phyloP scores from a whole-genome alignment of 2,888 invertebrate genomes.

The Agriopis marginaria region DNA sequence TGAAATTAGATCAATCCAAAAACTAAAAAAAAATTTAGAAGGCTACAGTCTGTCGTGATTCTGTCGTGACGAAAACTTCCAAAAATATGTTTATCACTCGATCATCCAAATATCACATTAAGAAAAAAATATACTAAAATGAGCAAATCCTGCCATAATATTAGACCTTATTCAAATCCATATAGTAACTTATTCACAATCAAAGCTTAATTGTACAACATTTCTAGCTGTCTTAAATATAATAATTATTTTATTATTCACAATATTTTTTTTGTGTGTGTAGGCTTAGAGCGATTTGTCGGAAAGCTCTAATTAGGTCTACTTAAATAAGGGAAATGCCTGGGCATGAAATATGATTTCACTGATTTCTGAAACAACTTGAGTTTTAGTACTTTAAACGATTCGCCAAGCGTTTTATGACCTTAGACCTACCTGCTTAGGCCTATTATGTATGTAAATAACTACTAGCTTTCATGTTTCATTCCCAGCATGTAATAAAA shows the following conservation, averaged over 20 bases:
- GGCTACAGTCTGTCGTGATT: no score
- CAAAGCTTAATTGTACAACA: background rate
- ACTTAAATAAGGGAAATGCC: slow-evolving; percentile 22
- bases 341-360: slow-evolving; percentile 24
- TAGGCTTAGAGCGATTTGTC: slow-evolving; percentile 8
- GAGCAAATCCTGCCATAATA: background rate
- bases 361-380: slow-evolving; percentile 20
- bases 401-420: slow-evolving; percentile 48
- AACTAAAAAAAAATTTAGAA: no score
- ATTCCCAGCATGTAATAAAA: slow-evolving; percentile 62
- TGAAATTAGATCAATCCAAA: no score
- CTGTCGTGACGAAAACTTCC: background rate
- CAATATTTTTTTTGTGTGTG: background rate
- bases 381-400: slow-evolving; percentile 42
- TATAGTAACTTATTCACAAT: background rate
- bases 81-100: background rate
- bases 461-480: slow-evolving; percentile 54
- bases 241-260: slow-evolving; percentile 1
- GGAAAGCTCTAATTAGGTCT: slow-evolving; percentile 35
- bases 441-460: slow-evolving; percentile 44
- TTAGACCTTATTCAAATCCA: background rate
- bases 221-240: background rate
- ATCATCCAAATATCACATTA: background rate
- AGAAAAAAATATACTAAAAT: background rate
- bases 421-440: background rate